Conservation (phyloP, 2,113 vertebrate genomes). For the Gambusia holbrooki region DNA sequence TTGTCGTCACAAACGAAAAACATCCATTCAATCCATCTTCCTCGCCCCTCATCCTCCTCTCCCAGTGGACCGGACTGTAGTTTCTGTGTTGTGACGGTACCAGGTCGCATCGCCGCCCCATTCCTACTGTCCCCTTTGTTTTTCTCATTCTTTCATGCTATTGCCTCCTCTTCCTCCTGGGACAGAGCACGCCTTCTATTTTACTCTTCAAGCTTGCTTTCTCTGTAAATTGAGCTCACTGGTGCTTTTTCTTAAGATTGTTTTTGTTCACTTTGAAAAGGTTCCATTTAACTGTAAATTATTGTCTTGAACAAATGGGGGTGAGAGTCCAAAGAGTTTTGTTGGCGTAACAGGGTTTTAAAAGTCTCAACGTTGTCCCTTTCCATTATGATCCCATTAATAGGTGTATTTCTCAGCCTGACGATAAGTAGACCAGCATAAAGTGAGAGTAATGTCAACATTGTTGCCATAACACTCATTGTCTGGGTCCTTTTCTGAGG, state of each 20-base stretch:
- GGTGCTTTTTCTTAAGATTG: neutral
- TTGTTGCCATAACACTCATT: conserved; percentile 11
- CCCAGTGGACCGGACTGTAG: conserved; percentile 30
- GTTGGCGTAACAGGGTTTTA: neutral
- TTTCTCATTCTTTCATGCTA: conserved; percentile 32
- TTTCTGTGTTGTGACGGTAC: conserved; percentile 69
- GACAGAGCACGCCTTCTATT: conserved; percentile 30
- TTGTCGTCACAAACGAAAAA: neutral
- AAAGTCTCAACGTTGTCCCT: neutral
- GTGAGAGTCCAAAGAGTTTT: neutral
- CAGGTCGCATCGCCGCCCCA: conserved; percentile 55
- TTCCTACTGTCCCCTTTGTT: conserved; percentile 60
- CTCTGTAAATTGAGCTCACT: neutral
- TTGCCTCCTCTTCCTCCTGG: neutral
- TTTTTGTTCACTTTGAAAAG: neutral
- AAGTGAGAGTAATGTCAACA: conserved; percentile 24
- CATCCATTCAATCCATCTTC: conserved; percentile 10
- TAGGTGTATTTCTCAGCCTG: neutral
- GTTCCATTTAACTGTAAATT: neutral
- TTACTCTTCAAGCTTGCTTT: conserved; percentile 8
- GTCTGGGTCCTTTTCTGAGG: conserved; percentile 11
- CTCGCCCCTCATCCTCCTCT: neutral
- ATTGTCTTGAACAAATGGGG: neutral
- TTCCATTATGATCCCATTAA: neutral
- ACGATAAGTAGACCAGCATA: neutral